Evolutionary conservation across 2,797 vertebrate genomes (phyloP).

Genomic region (Melanotaenia parkinsoni): DNA sequence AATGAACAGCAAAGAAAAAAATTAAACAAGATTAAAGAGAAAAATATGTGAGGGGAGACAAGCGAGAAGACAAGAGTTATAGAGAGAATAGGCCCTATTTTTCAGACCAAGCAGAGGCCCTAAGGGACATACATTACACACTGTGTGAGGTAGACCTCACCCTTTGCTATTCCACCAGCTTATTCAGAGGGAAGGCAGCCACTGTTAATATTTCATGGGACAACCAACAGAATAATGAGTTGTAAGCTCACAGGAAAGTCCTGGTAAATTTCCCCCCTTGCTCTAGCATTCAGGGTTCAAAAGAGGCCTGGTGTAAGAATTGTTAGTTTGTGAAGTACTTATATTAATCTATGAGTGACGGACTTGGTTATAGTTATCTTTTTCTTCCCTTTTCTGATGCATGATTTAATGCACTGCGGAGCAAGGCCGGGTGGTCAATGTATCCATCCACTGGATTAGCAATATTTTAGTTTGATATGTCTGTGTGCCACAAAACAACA

Average conservation of each 20-base stretch:
- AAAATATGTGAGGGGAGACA: slow-evolving; percentile 33
- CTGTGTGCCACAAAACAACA: slow-evolving; percentile 50
- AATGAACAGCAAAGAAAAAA: slow-evolving; percentile 9
- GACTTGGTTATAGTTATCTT: slow-evolving; percentile 10
- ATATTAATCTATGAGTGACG: slow-evolving; percentile 17
- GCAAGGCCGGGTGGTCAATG: slow-evolving; percentile 56
- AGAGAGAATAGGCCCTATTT: slow-evolving; percentile 50
- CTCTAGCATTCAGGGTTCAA: slow-evolving; percentile 50
- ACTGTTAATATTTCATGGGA: slow-evolving; percentile 78
- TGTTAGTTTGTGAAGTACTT: slow-evolving; percentile 40
- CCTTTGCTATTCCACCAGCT: slow-evolving; percentile 74
- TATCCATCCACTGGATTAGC: slow-evolving; percentile 63
- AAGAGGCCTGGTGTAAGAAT: slow-evolving; percentile 35
- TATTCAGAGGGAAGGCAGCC: slow-evolving; percentile 69
- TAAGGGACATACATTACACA: slow-evolving; percentile 74
- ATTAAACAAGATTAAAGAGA: slow-evolving; percentile 18
- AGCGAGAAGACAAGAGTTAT: slow-evolving; percentile 38
- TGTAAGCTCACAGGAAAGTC: slow-evolving; percentile 64
- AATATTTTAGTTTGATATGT: slow-evolving; percentile 46
- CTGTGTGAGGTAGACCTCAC: slow-evolving; percentile 71
- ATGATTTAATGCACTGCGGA: slow-evolving; percentile 39
- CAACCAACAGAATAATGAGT: slow-evolving; percentile 68
- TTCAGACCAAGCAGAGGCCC: slow-evolving; percentile 56
- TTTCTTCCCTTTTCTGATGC: slow-evolving; percentile 24
- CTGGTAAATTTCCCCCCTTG: slow-evolving; percentile 1